Evolutionary conservation across 2,888 invertebrate genomes (phyloP).

Genomic region (Synanthedon formicaeformis): DNA sequence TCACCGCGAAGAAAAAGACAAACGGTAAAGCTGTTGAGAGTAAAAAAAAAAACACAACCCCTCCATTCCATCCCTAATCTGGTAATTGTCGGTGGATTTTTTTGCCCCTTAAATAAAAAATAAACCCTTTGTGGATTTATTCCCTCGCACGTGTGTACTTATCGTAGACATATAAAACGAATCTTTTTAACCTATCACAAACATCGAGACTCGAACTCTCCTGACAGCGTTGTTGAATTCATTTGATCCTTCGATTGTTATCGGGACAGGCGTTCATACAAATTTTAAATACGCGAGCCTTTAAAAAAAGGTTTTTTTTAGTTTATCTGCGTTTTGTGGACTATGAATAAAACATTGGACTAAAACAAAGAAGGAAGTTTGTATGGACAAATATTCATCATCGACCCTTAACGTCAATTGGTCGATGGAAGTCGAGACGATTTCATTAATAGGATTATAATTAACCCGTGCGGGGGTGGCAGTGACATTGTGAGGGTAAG

Average conservation of each 20-base stretch:
- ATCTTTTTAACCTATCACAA: constrained; percentile 39
- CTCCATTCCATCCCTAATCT: constrained; percentile 54
- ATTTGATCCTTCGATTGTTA: constrained; percentile 25
- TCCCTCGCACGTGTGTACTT: constrained; percentile 51
- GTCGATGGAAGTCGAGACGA: constrained; percentile 31
- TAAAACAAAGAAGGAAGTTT: constrained; percentile 18
- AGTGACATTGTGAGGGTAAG: constrained; percentile 23
- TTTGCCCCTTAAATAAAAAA: constrained; percentile 46
- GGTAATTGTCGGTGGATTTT: constrained; percentile 55
- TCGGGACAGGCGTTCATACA: constrained; percentile 13
- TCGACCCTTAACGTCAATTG: constrained; percentile 32
- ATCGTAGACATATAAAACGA: constrained; percentile 17
- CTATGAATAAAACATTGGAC: constrained; percentile 19
- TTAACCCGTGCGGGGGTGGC: constrained; percentile 36
- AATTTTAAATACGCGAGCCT: neutral
- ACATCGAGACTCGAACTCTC: constrained; percentile 22
- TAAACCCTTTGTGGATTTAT: constrained; percentile 46
- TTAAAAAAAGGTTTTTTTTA: neutral
- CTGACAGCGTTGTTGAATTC: constrained; percentile 29
- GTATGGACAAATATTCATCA: constrained; percentile 28
- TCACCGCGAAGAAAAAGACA: constrained; percentile 30
- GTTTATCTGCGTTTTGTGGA: neutral
- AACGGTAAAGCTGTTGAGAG: constrained; percentile 31
- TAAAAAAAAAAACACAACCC: constrained; percentile 32
- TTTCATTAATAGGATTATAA: constrained; percentile 55